Evolutionary conservation across 2,113 vertebrate species (phyloP).

Genomic region (Amblyopsis rosae): DNA sequence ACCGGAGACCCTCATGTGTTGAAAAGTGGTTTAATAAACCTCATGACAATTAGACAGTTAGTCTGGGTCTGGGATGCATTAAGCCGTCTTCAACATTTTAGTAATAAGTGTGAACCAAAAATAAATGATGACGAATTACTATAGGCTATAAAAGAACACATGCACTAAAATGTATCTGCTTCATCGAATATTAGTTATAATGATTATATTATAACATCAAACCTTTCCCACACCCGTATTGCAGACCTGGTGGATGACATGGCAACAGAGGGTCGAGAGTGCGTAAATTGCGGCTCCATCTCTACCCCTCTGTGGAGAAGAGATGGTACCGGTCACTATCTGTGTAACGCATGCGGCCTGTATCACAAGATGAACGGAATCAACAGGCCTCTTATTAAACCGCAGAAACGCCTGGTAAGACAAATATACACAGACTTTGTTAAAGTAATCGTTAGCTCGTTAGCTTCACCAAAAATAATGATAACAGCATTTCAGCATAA

Average conservation of each 20-base stretch:
- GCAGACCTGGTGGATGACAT: conserved; percentile 89
- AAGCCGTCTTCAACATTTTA: no score
- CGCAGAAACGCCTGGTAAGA: conserved; percentile 94
- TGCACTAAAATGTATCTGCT: no score
- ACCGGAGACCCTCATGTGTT: neutral
- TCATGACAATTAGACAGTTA: neutral
- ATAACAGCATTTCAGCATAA: neutral
- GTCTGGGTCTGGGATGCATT: no score
- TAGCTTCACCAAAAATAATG: neutral
- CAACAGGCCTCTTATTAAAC: conserved; percentile 93
- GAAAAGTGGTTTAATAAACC: neutral
- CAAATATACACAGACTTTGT: conserved; percentile 3
- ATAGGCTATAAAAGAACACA: no score
- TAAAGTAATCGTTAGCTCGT: conserved; percentile 3
- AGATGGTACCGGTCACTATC: conserved; percentile 95
- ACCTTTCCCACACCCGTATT: neutral
- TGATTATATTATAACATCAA: no score
- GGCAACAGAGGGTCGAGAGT: conserved; percentile 87
- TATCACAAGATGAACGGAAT: conserved; percentile 99
- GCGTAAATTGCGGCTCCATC: conserved; percentile 96
- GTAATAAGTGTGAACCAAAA: no score
- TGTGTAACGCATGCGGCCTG: conserved; percentile 96
- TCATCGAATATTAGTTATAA: no score
- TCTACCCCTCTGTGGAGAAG: conserved; percentile 96
- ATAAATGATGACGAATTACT: no score